phyloP scores from a whole-genome alignment of 2,888 invertebrate genomes.

The Drosophila cognata region DNA sequence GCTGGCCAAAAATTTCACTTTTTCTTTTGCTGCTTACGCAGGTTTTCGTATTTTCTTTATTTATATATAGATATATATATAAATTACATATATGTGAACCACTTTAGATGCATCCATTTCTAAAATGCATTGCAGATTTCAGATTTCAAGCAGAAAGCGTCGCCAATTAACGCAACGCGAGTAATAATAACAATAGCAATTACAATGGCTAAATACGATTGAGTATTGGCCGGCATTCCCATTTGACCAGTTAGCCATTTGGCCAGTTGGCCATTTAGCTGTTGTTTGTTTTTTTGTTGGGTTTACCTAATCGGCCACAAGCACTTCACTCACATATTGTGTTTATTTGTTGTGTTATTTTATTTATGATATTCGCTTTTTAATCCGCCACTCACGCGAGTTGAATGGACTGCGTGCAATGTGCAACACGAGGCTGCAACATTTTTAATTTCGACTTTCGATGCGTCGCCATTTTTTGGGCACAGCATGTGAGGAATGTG shows the following conservation, averaged over 20 bases:
- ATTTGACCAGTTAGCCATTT: slow-evolving; percentile 30
- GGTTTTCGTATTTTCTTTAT: slow-evolving; percentile 13
- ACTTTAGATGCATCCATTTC: slow-evolving; percentile 28
- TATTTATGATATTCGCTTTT: slow-evolving; percentile 16
- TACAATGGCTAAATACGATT: slow-evolving; percentile 23
- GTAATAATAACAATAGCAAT: background rate
- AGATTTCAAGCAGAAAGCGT: slow-evolving; percentile 49
- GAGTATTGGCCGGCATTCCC: slow-evolving; percentile 12
- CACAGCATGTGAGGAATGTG: slow-evolving; percentile 11
- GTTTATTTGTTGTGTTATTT: background rate
- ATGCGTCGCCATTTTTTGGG: slow-evolving; percentile 1
- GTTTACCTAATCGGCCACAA: slow-evolving; percentile 27
- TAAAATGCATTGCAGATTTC: slow-evolving; percentile 9
- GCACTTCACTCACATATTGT: slow-evolving; percentile 1
- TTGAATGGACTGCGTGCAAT: slow-evolving; percentile 37
- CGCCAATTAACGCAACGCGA: slow-evolving; percentile 46
- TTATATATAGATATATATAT: slow-evolving; percentile 6
- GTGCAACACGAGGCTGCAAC: slow-evolving; percentile 2
- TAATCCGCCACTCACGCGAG: slow-evolving; percentile 12
- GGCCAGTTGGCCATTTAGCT: slow-evolving; percentile 34
- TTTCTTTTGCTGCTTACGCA: slow-evolving; percentile 49
- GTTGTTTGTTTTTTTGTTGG: background rate
- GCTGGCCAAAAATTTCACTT: slow-evolving; percentile 65
- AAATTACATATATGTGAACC: background rate
- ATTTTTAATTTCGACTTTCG: slow-evolving; percentile 10